Evolutionary conservation across 2,888 invertebrate genomes (phyloP).

Genomic region (Sericinus montela): DNA sequence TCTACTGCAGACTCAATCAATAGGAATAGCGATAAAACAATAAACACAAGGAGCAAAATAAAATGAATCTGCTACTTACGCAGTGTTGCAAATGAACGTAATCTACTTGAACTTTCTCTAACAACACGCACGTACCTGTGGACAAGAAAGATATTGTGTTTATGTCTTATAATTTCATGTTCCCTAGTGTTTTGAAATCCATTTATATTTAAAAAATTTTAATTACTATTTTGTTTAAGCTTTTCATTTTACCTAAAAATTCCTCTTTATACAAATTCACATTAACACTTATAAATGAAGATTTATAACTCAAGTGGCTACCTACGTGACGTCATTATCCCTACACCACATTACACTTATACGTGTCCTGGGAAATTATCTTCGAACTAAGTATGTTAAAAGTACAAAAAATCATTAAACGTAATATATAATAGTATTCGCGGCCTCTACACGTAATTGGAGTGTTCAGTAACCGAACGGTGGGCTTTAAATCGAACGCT

Average conservation of each 20-base stretch:
- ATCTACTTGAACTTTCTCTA: conserved; percentile 60
- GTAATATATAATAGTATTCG: conserved; percentile 6
- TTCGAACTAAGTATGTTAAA: too few relatives aligned
- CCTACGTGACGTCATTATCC: too few relatives aligned
- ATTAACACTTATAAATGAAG: too few relatives aligned
- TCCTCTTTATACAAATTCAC: too few relatives aligned
- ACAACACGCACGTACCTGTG: conserved; percentile 70
- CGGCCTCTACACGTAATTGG: conserved; percentile 36
- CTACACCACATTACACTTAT: too few relatives aligned
- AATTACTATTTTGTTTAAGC: too few relatives aligned
- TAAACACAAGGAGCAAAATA: conserved; percentile 34
- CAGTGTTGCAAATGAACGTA: conserved; percentile 50
- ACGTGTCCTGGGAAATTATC: too few relatives aligned
- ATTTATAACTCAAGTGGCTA: too few relatives aligned
- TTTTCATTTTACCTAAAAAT: too few relatives aligned
- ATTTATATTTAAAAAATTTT: too few relatives aligned
- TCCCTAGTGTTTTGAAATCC: too few relatives aligned
- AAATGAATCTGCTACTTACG: conserved; percentile 65
- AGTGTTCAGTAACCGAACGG: conserved; percentile 37
- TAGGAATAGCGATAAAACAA: conserved; percentile 12
- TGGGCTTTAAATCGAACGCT: conserved; percentile 44
- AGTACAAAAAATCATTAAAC: conserved; percentile 9
- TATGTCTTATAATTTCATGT: not conserved
- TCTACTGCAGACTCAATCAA: conserved; percentile 16
- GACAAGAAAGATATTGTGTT: conserved; percentile 30